These are phyloP conservation scores for Empidonax traillii DNA, from an alignment of 2,113 vertebrate species.

Conservation along the genomic window DNA sequence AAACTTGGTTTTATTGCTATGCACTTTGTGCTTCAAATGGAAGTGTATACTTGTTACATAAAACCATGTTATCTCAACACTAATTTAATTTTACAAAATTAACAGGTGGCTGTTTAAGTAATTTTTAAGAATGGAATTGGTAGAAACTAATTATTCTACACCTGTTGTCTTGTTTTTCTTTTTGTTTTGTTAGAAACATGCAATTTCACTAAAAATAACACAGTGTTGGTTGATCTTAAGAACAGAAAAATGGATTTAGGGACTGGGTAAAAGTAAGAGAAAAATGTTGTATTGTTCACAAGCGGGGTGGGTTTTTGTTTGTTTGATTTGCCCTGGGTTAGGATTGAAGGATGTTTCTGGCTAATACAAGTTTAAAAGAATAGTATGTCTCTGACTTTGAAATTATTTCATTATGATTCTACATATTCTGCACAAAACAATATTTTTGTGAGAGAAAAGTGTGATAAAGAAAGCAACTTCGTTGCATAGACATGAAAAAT, in stretches of 20 bases:
- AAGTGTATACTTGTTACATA: background rate
- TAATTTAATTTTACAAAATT: background rate
- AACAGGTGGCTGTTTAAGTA: background rate
- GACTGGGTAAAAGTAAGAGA: background rate
- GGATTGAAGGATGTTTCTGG: background rate
- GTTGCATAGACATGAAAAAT: background rate
- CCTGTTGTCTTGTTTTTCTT: rapidly evolving
- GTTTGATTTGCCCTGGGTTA: background rate
- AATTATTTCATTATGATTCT: background rate
- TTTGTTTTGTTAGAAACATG: background rate
- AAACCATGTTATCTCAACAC: background rate
- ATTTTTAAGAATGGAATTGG: background rate
- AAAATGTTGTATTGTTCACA: no score
- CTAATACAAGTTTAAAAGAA: background rate
- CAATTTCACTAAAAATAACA: background rate
- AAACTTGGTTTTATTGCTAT: background rate
- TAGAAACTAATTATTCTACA: background rate
- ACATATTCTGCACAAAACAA: background rate
- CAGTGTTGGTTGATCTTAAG: background rate
- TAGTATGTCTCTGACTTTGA: background rate
- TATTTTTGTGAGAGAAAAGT: background rate
- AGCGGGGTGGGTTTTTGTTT: no score
- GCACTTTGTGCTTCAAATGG: background rate
- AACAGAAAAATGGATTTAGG: rapidly evolving
- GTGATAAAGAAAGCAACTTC: background rate